Evolutionary conservation across 2,888 invertebrate species (phyloP).

Genomic region (Clepsis dumicolana): DNA sequence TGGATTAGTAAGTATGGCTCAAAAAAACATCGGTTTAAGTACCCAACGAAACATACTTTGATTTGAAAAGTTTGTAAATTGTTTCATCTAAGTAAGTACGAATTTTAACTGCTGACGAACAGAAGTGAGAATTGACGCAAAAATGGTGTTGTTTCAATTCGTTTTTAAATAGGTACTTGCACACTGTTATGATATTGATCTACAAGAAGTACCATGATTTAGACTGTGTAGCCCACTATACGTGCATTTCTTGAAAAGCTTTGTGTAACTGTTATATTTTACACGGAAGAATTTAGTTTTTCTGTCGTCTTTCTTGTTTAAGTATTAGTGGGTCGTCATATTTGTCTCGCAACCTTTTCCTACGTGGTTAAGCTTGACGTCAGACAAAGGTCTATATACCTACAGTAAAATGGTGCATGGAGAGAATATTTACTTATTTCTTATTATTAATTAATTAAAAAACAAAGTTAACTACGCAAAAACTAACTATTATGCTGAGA

Average conservation of each 20-base stretch:
- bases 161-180: too few species aligned
- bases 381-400: conserved; percentile 4
- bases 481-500: conserved; percentile 3
- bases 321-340: conserved; percentile 5
- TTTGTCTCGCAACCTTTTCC: not conserved
- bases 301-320: conserved; percentile 25
- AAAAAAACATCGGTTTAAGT: too few species aligned
- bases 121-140: too few species aligned
- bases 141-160: too few species aligned
- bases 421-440: not conserved
- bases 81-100: too few species aligned
- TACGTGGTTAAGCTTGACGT: not conserved
- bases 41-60: too few species aligned
- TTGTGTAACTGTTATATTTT: not conserved
- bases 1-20: too few species aligned
- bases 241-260: conserved; percentile 4
- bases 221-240: not conserved
- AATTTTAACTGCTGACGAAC: too few species aligned
- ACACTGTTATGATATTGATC: too few species aligned
- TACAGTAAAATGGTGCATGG: not conserved
- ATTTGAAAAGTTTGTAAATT: too few species aligned
- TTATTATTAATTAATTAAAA: not conserved
- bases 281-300: not conserved
- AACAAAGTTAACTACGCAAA: conserved; percentile 1
- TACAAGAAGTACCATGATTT: not conserved